Evolutionary conservation across 2,888 invertebrate species (phyloP), one percentile per base, ranked within the genome.

Genomic region (Noctua janthe): DNA sequence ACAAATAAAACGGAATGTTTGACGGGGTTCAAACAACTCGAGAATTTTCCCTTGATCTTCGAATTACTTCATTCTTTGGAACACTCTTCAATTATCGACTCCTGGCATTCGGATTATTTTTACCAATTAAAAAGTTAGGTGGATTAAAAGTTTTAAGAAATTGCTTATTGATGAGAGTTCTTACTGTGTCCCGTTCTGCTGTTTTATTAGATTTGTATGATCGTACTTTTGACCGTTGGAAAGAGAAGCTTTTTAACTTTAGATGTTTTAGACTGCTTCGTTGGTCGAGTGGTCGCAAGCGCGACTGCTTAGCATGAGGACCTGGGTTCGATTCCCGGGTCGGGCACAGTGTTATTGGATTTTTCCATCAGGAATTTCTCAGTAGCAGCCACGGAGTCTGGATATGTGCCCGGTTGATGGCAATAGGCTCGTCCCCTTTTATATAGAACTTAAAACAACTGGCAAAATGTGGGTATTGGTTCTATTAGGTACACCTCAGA

Each of bases 1-100:
- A 91, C 90, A 91, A 92, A 92, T 92, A 91, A 91, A 91, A 90
- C 84, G 84, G 71, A 89, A 87, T 82, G 83, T 83, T 90, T 82
- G 83, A 79, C 81, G 83, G 86, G 80, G 83, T 81, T 84, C 82
- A 69, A 76, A 84, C 80, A 87, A 88, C 83, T 88, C 83, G 74
- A 82, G 82, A 88, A 80, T 85, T 78, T 77, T 90, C 83, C 82
- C 84, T 89, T 89, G 86, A 89, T 90, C 87, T 88, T 84, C 77
- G 71, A 90, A 91, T 90, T 88, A 89, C 90, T 91, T 89, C 82
- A 90, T 91, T 88, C 87, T 82, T 86, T 78, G 75, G 80, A 81
- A 84, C 70, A 86, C 84, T 85, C 86, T 86, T 83, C 83, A 89
- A 88, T 87, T 89, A 89, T 87, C 81, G 84, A 85, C 84, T 83